Evolutionary conservation across 2,113 vertebrate species (phyloP).

Genomic region (Casuarius casuarius): DNA sequence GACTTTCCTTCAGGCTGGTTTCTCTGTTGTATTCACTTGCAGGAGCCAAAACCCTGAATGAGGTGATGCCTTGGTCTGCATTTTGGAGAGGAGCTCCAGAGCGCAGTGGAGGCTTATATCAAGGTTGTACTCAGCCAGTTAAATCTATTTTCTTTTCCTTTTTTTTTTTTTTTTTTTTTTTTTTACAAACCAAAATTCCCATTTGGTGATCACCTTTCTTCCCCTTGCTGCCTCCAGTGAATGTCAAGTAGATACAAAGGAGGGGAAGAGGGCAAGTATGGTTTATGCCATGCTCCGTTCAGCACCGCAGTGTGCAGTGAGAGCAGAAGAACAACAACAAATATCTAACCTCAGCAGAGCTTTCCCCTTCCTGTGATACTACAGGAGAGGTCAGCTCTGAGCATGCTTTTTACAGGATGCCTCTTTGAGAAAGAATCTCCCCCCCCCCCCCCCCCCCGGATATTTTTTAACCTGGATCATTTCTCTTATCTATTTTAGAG

Average conservation of each 20-base stretch:
- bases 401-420: neutral
- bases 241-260: neutral
- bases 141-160: neutral
- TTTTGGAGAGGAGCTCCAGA: neutral
- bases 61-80: fast-evolving
- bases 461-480: neutral
- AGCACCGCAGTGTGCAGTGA: neutral
- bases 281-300: neutral
- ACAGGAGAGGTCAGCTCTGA: neutral
- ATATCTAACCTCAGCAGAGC: neutral
- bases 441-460: neutral
- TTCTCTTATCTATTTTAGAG: neutral
- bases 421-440: neutral
- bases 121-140: neutral
- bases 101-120: neutral
- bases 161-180: neutral
- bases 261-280: neutral
- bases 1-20: neutral
- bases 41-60: neutral
- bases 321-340: neutral
- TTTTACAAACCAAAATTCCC: neutral
- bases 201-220: neutral
- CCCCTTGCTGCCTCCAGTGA: neutral
- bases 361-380: neutral
- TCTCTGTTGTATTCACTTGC: neutral